phyloP scores from a whole-genome alignment of 1,140 invertebrate species.

The Homarus americanus region DNA sequence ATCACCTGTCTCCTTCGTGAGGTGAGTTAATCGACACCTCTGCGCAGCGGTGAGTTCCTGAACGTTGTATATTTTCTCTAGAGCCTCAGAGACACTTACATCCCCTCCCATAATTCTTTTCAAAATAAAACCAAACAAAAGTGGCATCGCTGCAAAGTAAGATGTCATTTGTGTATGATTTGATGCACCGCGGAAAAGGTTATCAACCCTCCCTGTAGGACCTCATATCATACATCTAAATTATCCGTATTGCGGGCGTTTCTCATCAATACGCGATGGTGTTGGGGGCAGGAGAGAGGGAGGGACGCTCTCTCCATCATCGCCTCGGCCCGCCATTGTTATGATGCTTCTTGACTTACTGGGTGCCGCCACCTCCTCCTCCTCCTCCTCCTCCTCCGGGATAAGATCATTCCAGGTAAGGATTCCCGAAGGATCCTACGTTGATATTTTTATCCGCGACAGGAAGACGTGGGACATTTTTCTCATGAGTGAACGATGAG shows the following conservation, averaged over 20 bases:
- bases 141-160: conserved; percentile 14
- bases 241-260: conserved; percentile 3
- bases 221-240: conserved; percentile 18
- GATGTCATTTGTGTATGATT: conserved; percentile 15
- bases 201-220: neutral
- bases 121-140: neutral
- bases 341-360: no score
- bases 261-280: conserved; percentile 15
- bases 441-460: no score
- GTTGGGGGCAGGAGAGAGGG: neutral
- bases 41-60: no score
- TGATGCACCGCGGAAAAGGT: conserved; percentile 3
- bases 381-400: neutral
- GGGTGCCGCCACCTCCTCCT: neutral
- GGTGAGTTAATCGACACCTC: neutral
- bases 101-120: no score
- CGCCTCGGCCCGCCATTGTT: no score
- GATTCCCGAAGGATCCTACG: no score
- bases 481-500: no score
- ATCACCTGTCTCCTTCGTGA: neutral
- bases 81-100: no score
- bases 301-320: neutral
- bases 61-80: no score
- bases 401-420: no score
- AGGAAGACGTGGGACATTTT: no score